A percentile compares a stretch with the other conserved stretches of the same genome.
These are phyloP conservation scores for Sphenopsis melanotis DNA, from an alignment of 2,797 vertebrate genomes.

Conservation along the genomic window DNA sequence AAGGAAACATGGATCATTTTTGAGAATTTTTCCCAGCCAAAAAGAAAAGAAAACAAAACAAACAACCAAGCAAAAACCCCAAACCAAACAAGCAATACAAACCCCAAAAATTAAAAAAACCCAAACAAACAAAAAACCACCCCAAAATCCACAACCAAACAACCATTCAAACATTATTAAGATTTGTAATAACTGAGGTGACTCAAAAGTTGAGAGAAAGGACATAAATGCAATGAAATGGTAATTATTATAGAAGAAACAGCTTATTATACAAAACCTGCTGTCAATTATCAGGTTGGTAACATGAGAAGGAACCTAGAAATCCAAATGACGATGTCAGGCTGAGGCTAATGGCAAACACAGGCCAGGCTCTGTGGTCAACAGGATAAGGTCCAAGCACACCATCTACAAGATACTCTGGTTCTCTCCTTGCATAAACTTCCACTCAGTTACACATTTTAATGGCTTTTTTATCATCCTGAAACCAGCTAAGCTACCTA, in stretches of 20 bases:
- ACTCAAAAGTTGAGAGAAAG: background rate
- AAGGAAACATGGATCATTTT: background rate
- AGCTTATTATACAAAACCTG: background rate
- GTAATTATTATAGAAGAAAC: background rate
- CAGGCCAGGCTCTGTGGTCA: background rate
- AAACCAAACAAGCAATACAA: background rate
- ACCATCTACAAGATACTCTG: background rate
- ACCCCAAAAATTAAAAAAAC: background rate
- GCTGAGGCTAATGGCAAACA: background rate
- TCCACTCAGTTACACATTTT: background rate
- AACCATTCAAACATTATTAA: background rate
- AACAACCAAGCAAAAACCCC: background rate
- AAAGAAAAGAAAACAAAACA: background rate
- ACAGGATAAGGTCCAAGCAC: background rate
- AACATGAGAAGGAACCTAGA: background rate
- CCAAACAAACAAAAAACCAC: background rate
- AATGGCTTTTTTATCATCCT: background rate
- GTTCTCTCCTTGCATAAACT: background rate
- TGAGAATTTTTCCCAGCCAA: background rate
- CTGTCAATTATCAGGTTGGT: background rate
- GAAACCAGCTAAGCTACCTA: background rate
- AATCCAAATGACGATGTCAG: background rate
- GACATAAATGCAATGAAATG: background rate
- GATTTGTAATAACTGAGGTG: background rate
- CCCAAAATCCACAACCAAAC: background rate